Evolutionary conservation across 2,113 vertebrate genomes (phyloP), one percentile per base, ranked within the genome.

Genomic region (Hippocampus guttulatus): DNA sequence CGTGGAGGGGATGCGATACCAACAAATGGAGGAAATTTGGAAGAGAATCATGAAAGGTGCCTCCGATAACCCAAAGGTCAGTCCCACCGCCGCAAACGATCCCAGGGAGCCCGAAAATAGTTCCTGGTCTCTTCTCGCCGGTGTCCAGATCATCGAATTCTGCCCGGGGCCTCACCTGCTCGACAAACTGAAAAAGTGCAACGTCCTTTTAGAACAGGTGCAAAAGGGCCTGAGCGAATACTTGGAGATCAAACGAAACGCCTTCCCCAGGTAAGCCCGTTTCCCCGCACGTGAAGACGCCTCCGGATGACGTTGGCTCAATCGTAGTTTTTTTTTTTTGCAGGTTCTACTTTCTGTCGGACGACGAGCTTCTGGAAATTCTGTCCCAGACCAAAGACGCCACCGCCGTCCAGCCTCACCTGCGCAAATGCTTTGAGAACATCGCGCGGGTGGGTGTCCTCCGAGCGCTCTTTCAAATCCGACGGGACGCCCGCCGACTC

Each of bases 331-430:
- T 75, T 21, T 76, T 27, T 27, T 27, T 27, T 79, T 92, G 67
- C 78, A 98, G 96, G 83, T 96, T 97, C 90, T 97, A 94, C 88
- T 98, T 98, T 87, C 92, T 98, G 69, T 98, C 96, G 30, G 96
- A 98, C 14, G 94, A 96, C 63, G 95, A 98, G 78, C 91, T 98
- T 12, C 88, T 98, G 68, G 94, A 97, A 90, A 95, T 98, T 77
- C 78, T 98, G 67, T 96, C 95, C 69, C 95, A 96, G 85, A 95
- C 94, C 15, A 96, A 95, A 88, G 94, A 98, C 76, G 95, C 95
- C 55, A 95, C 92, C 8, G 95, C 96, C 18, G 94, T 98, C 67
- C 96, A 97, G 67, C 95, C 94, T 47, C 95, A 97, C 68, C 91
- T 98, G 38, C 90, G 89, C 78, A 98, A 98, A 79, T 98, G 96